These are phyloP conservation scores for Pyrrhia umbra DNA, from an alignment of 2,888 invertebrate species.

Conservation along the genomic window DNA sequence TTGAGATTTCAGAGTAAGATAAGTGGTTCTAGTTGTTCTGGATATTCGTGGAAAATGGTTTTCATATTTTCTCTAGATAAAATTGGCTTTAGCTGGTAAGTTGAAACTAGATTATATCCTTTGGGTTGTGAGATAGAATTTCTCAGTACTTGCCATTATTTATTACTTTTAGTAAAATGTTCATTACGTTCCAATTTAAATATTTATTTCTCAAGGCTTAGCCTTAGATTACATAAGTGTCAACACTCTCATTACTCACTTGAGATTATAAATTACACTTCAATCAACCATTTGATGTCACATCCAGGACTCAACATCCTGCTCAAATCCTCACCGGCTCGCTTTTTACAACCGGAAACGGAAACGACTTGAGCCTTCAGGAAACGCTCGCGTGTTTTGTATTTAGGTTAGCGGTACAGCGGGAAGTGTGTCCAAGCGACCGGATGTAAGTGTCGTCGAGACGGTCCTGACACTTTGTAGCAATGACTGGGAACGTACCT, in stretches of 20 bases:
- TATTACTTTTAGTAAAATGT: no score
- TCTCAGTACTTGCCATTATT: no score
- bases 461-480: constrained; percentile 18
- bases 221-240: background rate
- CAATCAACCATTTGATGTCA: constrained; percentile 28
- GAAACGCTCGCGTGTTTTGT: constrained; percentile 88
- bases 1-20: background rate
- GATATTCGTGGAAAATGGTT: background rate
- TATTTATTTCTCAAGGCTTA: background rate
- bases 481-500: background rate
- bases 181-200: no score
- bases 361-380: constrained; percentile 87
- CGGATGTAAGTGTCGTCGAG: constrained; percentile 34
- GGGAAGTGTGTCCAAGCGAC: constrained; percentile 53
- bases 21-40: background rate
- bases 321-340: constrained; percentile 73
- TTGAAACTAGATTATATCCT: no score
- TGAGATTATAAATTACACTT: constrained; percentile 25
- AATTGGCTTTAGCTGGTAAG: background rate
- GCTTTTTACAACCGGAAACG: constrained; percentile 87
- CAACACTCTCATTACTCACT: constrained; percentile 11
- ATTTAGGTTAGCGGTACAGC: constrained; percentile 72
- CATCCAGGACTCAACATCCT: constrained; percentile 65
- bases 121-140: no score
- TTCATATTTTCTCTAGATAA: no score